Conservation (phyloP, 2,888 invertebrate species). For the Callimorpha dominula region DNA sequence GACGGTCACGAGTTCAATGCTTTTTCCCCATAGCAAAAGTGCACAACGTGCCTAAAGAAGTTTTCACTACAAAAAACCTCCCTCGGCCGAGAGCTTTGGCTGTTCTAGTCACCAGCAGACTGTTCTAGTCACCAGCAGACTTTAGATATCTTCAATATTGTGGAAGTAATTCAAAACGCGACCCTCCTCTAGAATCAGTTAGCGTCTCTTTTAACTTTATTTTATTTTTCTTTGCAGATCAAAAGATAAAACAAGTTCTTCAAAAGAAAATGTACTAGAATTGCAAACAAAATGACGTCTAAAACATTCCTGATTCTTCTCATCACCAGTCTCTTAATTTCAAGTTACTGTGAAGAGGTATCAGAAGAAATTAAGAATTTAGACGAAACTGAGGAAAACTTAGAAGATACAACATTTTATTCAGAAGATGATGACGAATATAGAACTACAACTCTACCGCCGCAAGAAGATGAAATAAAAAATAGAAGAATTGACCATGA, state of each 20-base stretch:
- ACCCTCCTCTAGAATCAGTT: too few species aligned
- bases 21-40: too few species aligned
- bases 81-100: too few species aligned
- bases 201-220: not conserved
- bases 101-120: too few species aligned
- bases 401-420: slow-evolving; percentile 31
- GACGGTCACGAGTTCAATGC: too few species aligned
- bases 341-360: slow-evolving; percentile 27
- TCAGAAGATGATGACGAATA: slow-evolving; percentile 41
- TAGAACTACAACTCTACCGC: slow-evolving; percentile 33
- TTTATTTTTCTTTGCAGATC: slow-evolving; percentile 31
- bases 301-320: slow-evolving; percentile 36
- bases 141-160: too few species aligned
- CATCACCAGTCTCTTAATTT: slow-evolving; percentile 32
- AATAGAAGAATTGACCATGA: not conserved
- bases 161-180: too few species aligned
- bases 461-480: slow-evolving; percentile 8
- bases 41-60: too few species aligned
- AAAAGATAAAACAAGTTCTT: slow-evolving; percentile 9
- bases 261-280: slow-evolving; percentile 44
- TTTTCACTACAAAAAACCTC: too few species aligned
- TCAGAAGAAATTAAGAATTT: slow-evolving; percentile 37
- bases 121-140: too few species aligned
- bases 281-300: slow-evolving; percentile 34
- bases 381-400: slow-evolving; percentile 29